phyloP scores from a whole-genome alignment of 2,888 invertebrate genomes.

The Darwinula stevensoni region DNA sequence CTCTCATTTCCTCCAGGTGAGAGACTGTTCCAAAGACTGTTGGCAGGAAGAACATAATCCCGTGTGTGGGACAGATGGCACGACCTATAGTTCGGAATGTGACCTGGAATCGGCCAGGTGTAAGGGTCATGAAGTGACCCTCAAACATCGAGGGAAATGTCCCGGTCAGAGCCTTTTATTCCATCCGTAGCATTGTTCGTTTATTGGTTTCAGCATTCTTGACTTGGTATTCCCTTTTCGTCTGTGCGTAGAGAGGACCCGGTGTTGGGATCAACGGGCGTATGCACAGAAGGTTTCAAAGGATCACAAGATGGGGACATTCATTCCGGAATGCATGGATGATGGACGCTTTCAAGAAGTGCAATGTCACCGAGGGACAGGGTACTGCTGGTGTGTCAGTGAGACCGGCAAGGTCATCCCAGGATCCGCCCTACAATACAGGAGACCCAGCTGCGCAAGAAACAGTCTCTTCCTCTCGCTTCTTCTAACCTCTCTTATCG shows the following conservation, averaged over 20 bases:
- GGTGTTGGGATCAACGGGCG: neutral
- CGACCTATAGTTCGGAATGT: neutral
- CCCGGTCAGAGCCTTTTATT: neutral
- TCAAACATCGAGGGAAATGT: constrained; percentile 1
- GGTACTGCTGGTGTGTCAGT: neutral
- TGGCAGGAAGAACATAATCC: too few relatives aligned
- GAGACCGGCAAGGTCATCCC: neutral
- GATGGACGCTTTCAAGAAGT: neutral
- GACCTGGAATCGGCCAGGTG: neutral
- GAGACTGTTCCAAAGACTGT: too few relatives aligned
- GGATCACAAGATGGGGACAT: neutral
- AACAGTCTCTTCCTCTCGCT: too few relatives aligned
- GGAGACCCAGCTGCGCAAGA: neutral
- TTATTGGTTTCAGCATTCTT: neutral
- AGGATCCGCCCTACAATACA: neutral
- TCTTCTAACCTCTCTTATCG: too few relatives aligned
- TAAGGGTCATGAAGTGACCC: neutral
- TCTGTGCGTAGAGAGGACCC: neutral
- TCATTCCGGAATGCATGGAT: neutral
- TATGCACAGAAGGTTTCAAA: neutral
- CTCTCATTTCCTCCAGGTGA: too few relatives aligned
- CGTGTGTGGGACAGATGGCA: constrained; percentile 1
- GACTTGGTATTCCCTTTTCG: constrained; percentile 1
- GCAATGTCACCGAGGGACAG: neutral
- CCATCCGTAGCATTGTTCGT: neutral